Evolutionary conservation across 1,140 invertebrate genomes (phyloP), one percentile per base, ranked within the genome.

Genomic region (Drosophila biarmipes): DNA sequence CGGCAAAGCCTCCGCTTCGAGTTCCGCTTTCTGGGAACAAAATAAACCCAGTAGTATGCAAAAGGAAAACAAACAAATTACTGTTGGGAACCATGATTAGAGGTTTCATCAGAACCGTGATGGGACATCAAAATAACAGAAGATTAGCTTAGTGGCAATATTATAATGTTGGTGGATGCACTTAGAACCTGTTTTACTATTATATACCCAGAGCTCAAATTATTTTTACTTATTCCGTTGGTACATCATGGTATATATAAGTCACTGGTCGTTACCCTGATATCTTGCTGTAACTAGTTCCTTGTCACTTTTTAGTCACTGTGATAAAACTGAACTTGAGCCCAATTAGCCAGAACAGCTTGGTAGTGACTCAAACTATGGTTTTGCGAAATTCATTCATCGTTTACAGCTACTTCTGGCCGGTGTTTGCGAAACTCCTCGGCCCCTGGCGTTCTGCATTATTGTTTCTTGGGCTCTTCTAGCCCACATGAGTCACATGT

Each of bases 401-500:
- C 19, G 42, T 62, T 43, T 11, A 58, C 37, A 17, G 59, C 59
- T 62, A 40, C 37, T 51, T 49, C 29, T 46, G 48, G 61, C 35
- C 14, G 12, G 37, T 40, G 37, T 57, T 29, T 64, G 58, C 29
- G 45, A 55, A 63, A 40, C 48, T 62, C 68, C 37, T 38, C 11
- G 19, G 31, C 29, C 35, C 43, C 40, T 35, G 35, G 8, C 45
- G 15, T 45, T 51, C 21, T 40, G 46, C 17, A 17, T 54, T 38
- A 51, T 31, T 24, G 24, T 49, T 31, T 38, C 40, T 73, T n/a
- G 38, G 49, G 17, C 46, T 40, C 19, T 74, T 66, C 49, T 74
- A 63, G 52, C 45, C 48, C 71, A 64, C 42, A 73, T 86, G 81
- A 86, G 64, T 86, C 82, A 86, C 51, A 48, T 51, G 11, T 58